Evolutionary conservation across 2,113 vertebrate species (phyloP), one percentile per base, ranked within the genome.

Genomic region (Xenopus laevis): DNA sequence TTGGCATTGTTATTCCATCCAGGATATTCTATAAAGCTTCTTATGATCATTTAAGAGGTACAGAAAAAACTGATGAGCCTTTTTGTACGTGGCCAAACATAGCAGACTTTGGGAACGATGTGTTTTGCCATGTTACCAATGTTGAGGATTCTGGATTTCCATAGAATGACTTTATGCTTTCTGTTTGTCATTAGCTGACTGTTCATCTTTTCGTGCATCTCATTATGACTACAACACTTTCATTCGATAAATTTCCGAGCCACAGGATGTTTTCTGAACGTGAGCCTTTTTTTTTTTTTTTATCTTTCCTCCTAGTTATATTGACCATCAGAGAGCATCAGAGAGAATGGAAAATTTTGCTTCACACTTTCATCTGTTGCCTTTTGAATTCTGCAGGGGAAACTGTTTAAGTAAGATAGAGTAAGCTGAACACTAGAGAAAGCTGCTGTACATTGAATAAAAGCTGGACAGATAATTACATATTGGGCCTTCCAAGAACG

Each of bases 281-380:
- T 68, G 46, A 15, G 3, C 12, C 16, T 69, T 23, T 69, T 40
- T 40, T 40, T 27, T 40, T 9, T 9, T 9, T 40, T 76, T 69
- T 76, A 69, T 69, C 59, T 69, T 62, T 27, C 66, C 66, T 40
- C 18, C 30, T 63, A 58, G 58, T 76, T 76, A 76, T 40, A 69
- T 69, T 69, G 66, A 76, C 73, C 73, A n/a, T n/a, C n/a, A 76
- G 69, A 69, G 33, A 69, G 73, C 66, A 76, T 76, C 73, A 76
- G 58, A 76, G 73, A 76, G 65, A 76, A 76, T 76, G 27, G 52
- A 63, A 75, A 40, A 76, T 76, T 45, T 76, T 17, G 27, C 66
- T 76, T 63, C 46, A 13, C 44, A 7, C 73, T 76, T 76, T 76
- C 73, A 76, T 76, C 66, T 69, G 59, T 12, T 69, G 50, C 33